These are phyloP conservation scores for Hyposoter dolosus DNA, from an alignment of 2,888 invertebrate genomes.

Conservation along the genomic window DNA sequence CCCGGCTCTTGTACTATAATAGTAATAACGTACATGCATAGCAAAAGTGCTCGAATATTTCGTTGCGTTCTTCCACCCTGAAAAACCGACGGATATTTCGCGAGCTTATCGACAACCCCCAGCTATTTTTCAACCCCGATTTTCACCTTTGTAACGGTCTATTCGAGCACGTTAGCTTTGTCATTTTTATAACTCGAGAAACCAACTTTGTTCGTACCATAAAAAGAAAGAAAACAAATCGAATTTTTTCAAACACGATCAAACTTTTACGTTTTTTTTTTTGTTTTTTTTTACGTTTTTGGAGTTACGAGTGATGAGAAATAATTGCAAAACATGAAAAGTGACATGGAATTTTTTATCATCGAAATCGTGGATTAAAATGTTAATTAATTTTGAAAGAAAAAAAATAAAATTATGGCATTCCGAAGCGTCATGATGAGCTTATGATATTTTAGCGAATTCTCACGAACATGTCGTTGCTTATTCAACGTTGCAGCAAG, in stretches of 20 bases:
- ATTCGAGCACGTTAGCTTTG: background rate
- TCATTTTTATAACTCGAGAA: background rate
- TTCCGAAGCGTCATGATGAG: no score
- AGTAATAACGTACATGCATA: conserved; percentile 11
- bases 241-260: no score
- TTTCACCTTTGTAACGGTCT: background rate
- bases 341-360: background rate
- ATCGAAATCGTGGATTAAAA: background rate
- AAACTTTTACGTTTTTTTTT: no score
- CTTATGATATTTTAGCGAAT: no score
- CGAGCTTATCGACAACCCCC: conserved; percentile 30
- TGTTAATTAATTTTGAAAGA: background rate
- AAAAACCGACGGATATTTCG: conserved; percentile 39
- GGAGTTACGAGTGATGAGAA: no score
- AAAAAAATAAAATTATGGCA: background rate
- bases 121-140: conserved; percentile 9
- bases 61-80: conserved; percentile 19
- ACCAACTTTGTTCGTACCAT: background rate
- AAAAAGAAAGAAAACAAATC: background rate
- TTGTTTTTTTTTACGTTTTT: no score
- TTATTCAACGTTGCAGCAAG: no score
- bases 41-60: conserved; percentile 43
- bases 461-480: no score
- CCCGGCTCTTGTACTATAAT: conserved; percentile 13
- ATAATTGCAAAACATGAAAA: background rate